phyloP scores from a whole-genome alignment of 1,140 invertebrate genomes.

The Melanaphis sacchari region DNA sequence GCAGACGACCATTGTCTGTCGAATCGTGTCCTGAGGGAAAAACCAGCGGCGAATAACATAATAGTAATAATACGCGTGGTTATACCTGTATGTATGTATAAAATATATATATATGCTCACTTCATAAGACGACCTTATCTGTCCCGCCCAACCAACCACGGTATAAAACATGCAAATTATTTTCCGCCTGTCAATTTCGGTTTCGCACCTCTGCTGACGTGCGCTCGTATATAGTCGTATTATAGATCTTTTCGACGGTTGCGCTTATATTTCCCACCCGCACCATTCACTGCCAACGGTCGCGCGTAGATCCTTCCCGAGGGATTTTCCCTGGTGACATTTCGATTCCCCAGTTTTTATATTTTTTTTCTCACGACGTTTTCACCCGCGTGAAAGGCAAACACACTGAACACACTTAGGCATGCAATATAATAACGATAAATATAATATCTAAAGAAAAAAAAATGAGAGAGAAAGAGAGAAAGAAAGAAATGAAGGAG shows the following conservation, averaged over 20 bases:
- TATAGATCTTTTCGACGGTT: not conserved
- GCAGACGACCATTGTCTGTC: conserved; percentile 23
- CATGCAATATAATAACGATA: not conserved
- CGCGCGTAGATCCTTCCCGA: not conserved
- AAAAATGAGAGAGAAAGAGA: not conserved
- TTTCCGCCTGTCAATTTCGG: conserved; percentile 52
- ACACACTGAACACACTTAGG: not conserved
- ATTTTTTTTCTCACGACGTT: conserved; percentile 13
- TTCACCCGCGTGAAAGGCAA: not conserved
- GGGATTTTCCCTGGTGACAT: conserved; percentile 34
- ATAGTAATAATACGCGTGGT: not conserved
- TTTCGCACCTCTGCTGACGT: conserved; percentile 29
- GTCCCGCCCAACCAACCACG: not conserved
- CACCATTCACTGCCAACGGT: not conserved
- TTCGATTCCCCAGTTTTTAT: conserved; percentile 43
- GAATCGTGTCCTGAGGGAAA: not conserved
- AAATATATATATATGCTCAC: not conserved
- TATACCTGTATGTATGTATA: not conserved
- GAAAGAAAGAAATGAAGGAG: not conserved
- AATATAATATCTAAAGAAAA: not conserved
- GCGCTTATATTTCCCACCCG: not conserved
- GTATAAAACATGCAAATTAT: conserved; percentile 52
- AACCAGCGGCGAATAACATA: not conserved
- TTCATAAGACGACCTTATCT: not conserved
- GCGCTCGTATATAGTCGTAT: not conserved